Evolutionary conservation across 2,113 vertebrate genomes (phyloP).

Genomic region (Chrysemys picta): DNA sequence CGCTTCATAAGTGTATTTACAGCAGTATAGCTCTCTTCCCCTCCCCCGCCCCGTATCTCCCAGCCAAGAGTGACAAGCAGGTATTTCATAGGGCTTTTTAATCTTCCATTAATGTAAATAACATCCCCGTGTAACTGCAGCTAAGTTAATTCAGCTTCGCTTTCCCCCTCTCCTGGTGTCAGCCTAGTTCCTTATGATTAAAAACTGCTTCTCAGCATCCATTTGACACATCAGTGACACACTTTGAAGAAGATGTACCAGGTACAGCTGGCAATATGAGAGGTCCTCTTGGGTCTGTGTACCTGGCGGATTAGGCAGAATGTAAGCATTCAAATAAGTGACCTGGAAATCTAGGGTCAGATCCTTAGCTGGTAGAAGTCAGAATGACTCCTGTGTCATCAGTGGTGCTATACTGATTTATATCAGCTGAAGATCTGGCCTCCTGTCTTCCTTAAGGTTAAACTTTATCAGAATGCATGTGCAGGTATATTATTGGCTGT

Average conservation of each 20-base stretch:
- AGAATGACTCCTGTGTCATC: not conserved
- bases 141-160: not conserved
- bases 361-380: not conserved
- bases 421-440: not conserved
- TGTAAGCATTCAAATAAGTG: not conserved
- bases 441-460: conserved; percentile 12
- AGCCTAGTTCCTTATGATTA: not conserved
- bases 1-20: not conserved
- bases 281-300: not conserved
- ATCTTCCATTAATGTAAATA: not conserved
- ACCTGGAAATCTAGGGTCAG: not conserved
- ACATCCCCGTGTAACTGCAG: not conserved
- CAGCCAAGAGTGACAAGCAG: not conserved
- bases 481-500: conserved; percentile 25
- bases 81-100: not conserved
- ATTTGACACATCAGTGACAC: not conserved
- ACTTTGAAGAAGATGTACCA: not conserved
- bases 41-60: not conserved
- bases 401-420: not conserved
- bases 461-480: conserved; percentile 3
- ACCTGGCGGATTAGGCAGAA: not conserved
- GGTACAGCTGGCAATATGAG: not conserved
- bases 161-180: not conserved
- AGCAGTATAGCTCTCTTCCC: not conserved
- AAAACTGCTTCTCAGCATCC: not conserved